Evolutionary conservation across 2,113 vertebrate species (phyloP), one percentile per base, ranked within the genome.

Genomic region (Pygoscelis antarcticus): DNA sequence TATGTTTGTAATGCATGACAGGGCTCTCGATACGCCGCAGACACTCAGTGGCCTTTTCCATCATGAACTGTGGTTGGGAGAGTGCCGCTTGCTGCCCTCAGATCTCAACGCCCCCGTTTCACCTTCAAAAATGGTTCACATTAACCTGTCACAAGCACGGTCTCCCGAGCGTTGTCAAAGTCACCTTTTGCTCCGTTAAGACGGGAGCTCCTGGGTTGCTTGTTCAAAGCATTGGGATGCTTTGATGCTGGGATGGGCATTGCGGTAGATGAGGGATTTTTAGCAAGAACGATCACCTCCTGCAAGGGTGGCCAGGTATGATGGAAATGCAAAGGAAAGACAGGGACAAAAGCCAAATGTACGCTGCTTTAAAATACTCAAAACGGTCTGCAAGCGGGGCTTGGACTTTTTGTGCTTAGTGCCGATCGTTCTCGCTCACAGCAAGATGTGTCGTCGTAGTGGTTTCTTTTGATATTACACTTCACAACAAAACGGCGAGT

Each of bases 101-200:
- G 54, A 83, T 86, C 84, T 83, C 62, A 66, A 5, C 1, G 0
- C 54, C 79, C 90, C 85, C 6, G 0, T 78, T 94, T 95, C 89
- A 71, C 92, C 86, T 91, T 91, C 90, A 68, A 7, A 95, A 83
- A 26, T 4, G 58, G 51, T 21, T 21, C 32, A 46, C 32, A 1
- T 57, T 68, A 91, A 70, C 80, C 38, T 80, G 79, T 64, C 71
- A 42, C 54, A 18, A 0, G 0, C 0, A 0, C 13, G 55, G 51
- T 47, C 55, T 72, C 49, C 49, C 0, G 0, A 29, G n/a, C 27
- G 12, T 54, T 71, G 46, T 58, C 42, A 52, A 20, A 51, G 81
- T 40, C 65, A 30, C 23, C 2, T 72, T 84, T 69, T 46, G 62
- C 82, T 80, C 42, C 1, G 19, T 91, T 54, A 21, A 55, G 54